Evolutionary conservation across 2,797 vertebrate genomes (phyloP).

Genomic region (Antrozous pallidus): DNA sequence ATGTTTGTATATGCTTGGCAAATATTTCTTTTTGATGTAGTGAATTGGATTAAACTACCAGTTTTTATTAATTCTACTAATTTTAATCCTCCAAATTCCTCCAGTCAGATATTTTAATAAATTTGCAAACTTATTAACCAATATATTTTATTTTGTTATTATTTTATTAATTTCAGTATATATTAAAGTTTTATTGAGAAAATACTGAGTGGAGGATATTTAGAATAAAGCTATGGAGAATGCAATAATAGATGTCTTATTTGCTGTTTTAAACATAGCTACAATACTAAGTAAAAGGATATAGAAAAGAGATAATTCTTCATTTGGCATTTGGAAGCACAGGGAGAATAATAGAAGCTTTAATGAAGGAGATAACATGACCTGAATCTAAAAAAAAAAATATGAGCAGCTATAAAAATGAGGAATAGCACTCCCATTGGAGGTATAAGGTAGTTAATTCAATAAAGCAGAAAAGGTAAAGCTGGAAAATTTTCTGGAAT

Average conservation of each 20-base stretch:
- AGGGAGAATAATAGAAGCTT: not conserved
- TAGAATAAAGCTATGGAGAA: not conserved
- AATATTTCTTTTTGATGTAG: slow-evolving; percentile 12
- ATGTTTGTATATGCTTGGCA: slow-evolving; percentile 25
- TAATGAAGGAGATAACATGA: not conserved
- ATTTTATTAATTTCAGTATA: not conserved
- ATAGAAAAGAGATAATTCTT: not conserved
- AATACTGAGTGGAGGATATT: not conserved
- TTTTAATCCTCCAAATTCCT: not conserved
- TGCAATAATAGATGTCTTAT: not conserved
- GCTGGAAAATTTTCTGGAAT: not conserved
- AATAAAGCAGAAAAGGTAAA: not conserved
- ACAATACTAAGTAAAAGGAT: not conserved
- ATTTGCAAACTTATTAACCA: not conserved
- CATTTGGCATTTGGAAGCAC: not conserved
- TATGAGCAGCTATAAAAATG: not conserved
- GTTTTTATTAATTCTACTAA: not conserved
- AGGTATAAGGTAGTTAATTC: not conserved
- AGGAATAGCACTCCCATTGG: not conserved
- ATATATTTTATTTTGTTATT: not conserved
- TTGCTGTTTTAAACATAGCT: not conserved
- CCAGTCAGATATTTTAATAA: not conserved
- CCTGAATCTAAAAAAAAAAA: not conserved
- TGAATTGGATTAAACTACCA: not conserved
- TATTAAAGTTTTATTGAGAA: slow-evolving; percentile 18